Percentiles rank a stretch among this genome's conserved stretches.
Evolutionary conservation across 2,113 vertebrate species (phyloP).

Genomic region (Conger conger): DNA sequence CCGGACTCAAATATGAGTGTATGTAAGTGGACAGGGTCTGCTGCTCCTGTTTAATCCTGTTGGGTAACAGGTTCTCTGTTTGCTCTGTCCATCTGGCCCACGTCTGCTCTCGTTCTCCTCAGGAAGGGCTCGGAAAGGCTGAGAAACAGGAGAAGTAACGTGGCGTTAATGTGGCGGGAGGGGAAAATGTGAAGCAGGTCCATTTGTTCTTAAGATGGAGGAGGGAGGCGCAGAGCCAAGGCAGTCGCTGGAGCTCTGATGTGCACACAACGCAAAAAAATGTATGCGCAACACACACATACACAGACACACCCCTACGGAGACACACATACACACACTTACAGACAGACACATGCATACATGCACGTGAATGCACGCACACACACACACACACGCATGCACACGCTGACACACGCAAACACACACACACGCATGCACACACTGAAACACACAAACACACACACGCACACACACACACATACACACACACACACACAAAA

Average conservation of each 20-base stretch:
- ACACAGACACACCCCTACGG: neutral
- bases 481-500: no score
- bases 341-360: neutral
- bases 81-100: slow-evolving; percentile 67
- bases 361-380: neutral
- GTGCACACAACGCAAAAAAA: neutral
- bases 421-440: neutral
- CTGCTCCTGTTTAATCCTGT: slow-evolving; percentile 70
- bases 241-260: slow-evolving; percentile 46
- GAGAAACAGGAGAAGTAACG: slow-evolving; percentile 28
- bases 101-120: slow-evolving; percentile 47
- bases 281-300: neutral
- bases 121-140: slow-evolving; percentile 15
- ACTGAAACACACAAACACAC: no score
- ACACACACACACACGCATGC: neutral
- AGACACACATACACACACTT: neutral
- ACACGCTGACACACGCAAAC: neutral
- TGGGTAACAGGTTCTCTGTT: slow-evolving; percentile 60
- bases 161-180: slow-evolving; percentile 48
- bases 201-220: slow-evolving; percentile 55
- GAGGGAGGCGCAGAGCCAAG: slow-evolving; percentile 50
- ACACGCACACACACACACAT: no score
- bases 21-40: slow-evolving; percentile 64
- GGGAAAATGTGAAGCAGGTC: slow-evolving; percentile 36
- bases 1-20: slow-evolving; percentile 61